These are phyloP conservation scores for Apomyelois bistriatella DNA, from an alignment of 2,888 invertebrate species.

Conservation along the genomic window DNA sequence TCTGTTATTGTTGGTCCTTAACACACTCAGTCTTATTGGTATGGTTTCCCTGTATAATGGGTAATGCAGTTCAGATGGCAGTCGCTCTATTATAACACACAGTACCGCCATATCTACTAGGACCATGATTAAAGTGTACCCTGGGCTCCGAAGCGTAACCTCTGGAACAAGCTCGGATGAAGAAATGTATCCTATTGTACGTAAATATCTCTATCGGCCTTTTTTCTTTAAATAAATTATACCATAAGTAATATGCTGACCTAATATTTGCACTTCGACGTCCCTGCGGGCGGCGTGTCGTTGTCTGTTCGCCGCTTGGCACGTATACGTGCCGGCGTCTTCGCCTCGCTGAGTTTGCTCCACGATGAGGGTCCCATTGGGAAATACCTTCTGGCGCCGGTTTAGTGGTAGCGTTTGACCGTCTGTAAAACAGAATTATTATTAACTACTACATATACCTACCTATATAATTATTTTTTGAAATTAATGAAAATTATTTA, in stretches of 20 bases:
- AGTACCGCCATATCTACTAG: no score
- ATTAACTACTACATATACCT: background rate
- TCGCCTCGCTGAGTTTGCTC: slow-evolving; percentile 91
- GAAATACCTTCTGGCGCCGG: slow-evolving; percentile 91
- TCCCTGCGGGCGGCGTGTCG: slow-evolving; percentile 88
- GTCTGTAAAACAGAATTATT: slow-evolving; percentile 72
- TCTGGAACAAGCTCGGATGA: no score
- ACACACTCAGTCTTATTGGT: no score
- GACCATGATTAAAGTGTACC: no score
- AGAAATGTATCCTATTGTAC: no score
- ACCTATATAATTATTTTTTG: background rate
- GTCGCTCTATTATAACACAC: no score
- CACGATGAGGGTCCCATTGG: slow-evolving; percentile 92
- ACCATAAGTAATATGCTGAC: slow-evolving; percentile 53
- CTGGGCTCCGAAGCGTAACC: no score
- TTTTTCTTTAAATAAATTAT: background rate
- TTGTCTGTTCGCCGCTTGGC: slow-evolving; percentile 92
- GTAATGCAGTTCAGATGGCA: no score
- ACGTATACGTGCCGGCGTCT: slow-evolving; percentile 94
- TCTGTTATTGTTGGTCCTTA: no score
- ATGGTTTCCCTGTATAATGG: no score
- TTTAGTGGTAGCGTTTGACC: slow-evolving; percentile 92
- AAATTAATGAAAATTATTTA: no score
- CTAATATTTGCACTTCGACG: slow-evolving; percentile 87
- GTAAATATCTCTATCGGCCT: no score